Percentiles rank a stretch among this genome's conserved stretches.
phyloP scores from a whole-genome alignment of 2,888 invertebrate species.

The Phymatocera aterrima region DNA sequence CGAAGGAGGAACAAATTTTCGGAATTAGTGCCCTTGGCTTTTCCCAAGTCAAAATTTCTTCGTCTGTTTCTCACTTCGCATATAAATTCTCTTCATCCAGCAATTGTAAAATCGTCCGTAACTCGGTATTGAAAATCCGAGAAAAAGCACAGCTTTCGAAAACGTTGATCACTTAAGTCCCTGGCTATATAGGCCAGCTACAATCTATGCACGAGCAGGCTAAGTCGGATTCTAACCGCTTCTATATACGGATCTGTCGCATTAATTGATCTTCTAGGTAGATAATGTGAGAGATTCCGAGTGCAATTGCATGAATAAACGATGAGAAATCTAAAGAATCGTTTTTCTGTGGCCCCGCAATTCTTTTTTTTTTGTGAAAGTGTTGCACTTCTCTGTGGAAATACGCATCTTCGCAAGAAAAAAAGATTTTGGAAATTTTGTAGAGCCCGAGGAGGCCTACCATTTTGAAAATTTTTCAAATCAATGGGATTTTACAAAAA shows the following conservation, averaged over 20 bases:
- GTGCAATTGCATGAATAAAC: neutral
- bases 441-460: too few relatives aligned
- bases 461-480: too few relatives aligned
- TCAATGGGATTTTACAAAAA: too few relatives aligned
- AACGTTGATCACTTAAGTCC: constrained; percentile 64
- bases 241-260: constrained; percentile 62
- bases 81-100: neutral
- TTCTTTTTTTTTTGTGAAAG: too few relatives aligned
- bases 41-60: too few relatives aligned
- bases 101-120: neutral
- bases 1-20: too few relatives aligned
- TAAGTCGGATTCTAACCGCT: constrained; percentile 63
- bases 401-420: too few relatives aligned
- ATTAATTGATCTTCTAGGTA: constrained; percentile 65
- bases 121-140: neutral
- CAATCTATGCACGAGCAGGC: constrained; percentile 64
- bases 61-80: too few relatives aligned
- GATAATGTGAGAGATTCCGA: constrained; percentile 47
- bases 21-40: too few relatives aligned
- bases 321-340: neutral
- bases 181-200: constrained; percentile 65
- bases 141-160: constrained; percentile 48
- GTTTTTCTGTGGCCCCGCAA: too few relatives aligned
- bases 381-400: too few relatives aligned
- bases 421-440: too few relatives aligned